Evolutionary conservation across 2,113 vertebrate genomes (phyloP).

Genomic region (Triplophysa dalaica): DNA sequence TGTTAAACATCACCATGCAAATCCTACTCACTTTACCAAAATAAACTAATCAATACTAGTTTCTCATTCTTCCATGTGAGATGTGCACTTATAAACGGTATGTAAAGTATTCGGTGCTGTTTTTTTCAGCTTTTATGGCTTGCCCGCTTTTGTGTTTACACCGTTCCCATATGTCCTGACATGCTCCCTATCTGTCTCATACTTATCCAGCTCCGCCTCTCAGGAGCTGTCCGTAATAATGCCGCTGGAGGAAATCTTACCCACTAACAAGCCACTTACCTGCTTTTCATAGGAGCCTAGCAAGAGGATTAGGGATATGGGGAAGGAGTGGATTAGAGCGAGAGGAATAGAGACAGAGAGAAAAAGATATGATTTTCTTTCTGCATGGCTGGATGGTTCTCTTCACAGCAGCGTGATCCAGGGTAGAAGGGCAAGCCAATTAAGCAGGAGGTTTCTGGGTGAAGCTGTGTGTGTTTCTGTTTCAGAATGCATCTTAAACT

Average conservation of each 20-base stretch:
- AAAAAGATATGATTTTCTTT: conserved; percentile 19
- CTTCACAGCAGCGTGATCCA: conserved; percentile 14
- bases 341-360: neutral
- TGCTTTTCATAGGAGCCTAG: conserved; percentile 50
- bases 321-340: neutral
- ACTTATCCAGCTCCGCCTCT: conserved; percentile 16
- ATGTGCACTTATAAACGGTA: neutral
- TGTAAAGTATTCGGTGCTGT: neutral
- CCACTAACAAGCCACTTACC: conserved; percentile 54
- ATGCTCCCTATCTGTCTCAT: conserved; percentile 7
- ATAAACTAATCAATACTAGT: too few relatives aligned
- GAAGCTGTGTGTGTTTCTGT: neutral
- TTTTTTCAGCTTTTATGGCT: conserved; percentile 9
- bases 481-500: neutral
- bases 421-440: conserved; percentile 32
- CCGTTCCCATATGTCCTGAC: conserved; percentile 34
- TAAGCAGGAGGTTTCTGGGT: conserved; percentile 33
- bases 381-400: conserved; percentile 19
- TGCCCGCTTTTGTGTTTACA: conserved; percentile 18
- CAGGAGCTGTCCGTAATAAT: conserved; percentile 36
- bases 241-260: conserved; percentile 43
- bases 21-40: too few relatives aligned
- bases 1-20: too few relatives aligned
- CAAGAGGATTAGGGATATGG: conserved; percentile 47
- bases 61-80: neutral